Base-by-base conservation (phyloP, 2,888 invertebrate genomes). In the Aspidiotus rigidus region DNA sequence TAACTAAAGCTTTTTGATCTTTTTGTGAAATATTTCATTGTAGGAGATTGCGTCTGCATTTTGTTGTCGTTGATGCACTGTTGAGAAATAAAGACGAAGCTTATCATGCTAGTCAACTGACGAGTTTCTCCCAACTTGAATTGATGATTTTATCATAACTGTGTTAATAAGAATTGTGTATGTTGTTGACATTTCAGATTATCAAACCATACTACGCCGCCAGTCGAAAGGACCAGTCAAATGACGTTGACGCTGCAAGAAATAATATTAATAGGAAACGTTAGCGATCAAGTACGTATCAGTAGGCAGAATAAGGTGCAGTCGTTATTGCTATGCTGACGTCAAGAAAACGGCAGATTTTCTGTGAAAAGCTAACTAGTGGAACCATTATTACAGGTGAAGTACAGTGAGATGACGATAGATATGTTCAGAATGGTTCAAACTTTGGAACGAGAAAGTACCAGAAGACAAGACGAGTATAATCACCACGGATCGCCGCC, bases 361-460 rank as follows among this genome's bases (percentile, higher is more conserved):
- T 64, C 6, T 0, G 7, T 17, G 39, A 17, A 28, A n/a, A 13
- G 57, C 17, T 28, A 28, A 5, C 1, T 28, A 28, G 28, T 62
- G 7, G 28, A 53, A 55, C 17, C 28, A 17, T 7, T 11, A 57
- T 67, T 74, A 0, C 76, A 83, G 83, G 91, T 94, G 44, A 95
- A 95, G 80, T 96, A 95, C 80, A 94, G 93, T 74, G 96, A 97
- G 79, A 81, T 97, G 74, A 96, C 96, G 13, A 87, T 97, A 84
- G 97, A 97, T 80, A 97, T 97, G 97, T 97, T 92, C 79, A 84
- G 96, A 75, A 95, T 97, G 87, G 83, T 96, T 71, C 97, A 97
- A 80, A 93, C 93, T 0, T 80, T 97, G 71, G 97, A 97, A 78
- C 82, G 93, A 73, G 95, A 97, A 62, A 64, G 62, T 49, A 28